Base-by-base conservation (phyloP, 2,888 invertebrate genomes). In the Drosophila falleni region DNA sequence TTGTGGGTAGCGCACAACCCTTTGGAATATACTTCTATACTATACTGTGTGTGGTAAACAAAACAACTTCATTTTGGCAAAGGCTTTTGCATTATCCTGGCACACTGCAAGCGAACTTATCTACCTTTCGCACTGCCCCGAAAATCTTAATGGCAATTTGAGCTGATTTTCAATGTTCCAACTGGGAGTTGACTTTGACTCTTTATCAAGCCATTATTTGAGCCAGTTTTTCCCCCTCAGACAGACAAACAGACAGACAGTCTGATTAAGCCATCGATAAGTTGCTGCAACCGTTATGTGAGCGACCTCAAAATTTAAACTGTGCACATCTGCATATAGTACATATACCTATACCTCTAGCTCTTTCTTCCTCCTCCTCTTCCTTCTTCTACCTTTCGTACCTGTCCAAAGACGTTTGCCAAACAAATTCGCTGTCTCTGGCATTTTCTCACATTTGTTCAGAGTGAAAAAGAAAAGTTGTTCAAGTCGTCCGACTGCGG, bases 161-260 rank as follows among this genome's bases (percentile, higher is more conserved):
- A 91, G 92, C 92, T 92, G 92, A 92, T 92, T 92, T 90, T 90
- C 91, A 92, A 92, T 92, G 92, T 92, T 91, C 90, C 92, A 89
- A 87, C 86, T 89, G 92, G 92, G 92, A 92, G 91, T 90, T 84
- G 62, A 35, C 39, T n/a, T 19, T 9, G 6, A 61, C 26, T 87
- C 82, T 84, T 89, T 86, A 86, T 89, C 87, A 80, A 89, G 82
- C 88, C 89, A 89, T 86, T 89, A 86, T 78, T 76, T 63, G 65
- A 74, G 78, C 69, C 76, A 62, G 68, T 61, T 19, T 23, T 4
- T 4, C n/a, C 15, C 51, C 53, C 37, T n/a, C n/a, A 60, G 56
- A 35, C 55, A 75, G 44, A 0, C 60, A 50, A n/a, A n/a, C n/a
- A 60, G 56, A 35, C 55, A 75, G 44, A 0, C 60, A 50, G 42